phyloP scores from a whole-genome alignment of 2,113 vertebrate genomes.

The Hippoglossus stenolepis region DNA sequence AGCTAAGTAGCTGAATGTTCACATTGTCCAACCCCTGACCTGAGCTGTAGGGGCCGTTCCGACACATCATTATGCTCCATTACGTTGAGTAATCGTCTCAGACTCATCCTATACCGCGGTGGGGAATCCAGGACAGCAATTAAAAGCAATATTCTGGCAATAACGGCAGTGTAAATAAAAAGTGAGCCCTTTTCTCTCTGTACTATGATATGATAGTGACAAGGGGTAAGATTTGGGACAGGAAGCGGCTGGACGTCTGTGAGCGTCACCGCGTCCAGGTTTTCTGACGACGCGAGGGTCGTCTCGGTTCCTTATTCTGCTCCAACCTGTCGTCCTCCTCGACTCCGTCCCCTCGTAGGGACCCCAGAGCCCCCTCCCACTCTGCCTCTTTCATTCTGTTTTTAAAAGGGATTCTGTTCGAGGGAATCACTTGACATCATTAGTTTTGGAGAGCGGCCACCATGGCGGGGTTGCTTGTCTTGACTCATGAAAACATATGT shows the following conservation, averaged over 20 bases:
- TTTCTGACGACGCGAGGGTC: conserved; percentile 12
- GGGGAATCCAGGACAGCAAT: conserved; percentile 84
- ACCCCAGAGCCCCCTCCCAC: conserved; percentile 53
- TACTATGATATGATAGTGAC: conserved; percentile 84
- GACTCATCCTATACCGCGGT: conserved; percentile 78
- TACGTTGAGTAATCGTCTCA: conserved; percentile 85
- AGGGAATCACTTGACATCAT: conserved; percentile 86
- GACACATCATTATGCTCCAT: conserved; percentile 86
- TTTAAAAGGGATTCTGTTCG: conserved; percentile 78
- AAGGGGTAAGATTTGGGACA: conserved; percentile 79
- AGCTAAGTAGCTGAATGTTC: conserved; percentile 90
- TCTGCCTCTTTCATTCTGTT: conserved; percentile 72
- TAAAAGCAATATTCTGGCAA: conserved; percentile 85
- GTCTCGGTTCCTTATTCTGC: conserved; percentile 35
- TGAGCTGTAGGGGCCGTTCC: conserved; percentile 72
- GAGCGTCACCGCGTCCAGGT: conserved; percentile 39
- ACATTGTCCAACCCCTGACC: conserved; percentile 89
- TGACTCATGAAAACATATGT: conserved; percentile 83
- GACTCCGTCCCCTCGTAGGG: conserved; percentile 33
- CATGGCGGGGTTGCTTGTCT: conserved; percentile 80
- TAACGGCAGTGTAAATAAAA: conserved; percentile 81
- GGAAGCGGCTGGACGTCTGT: conserved; percentile 54
- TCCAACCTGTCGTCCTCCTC: conserved; percentile 39
- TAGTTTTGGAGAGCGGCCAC: conserved; percentile 84
- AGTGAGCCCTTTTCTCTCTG: conserved; percentile 80